phyloP scores from a whole-genome alignment of 92 coral and sea anemone species.

The Scolanthus callimorphus region DNA sequence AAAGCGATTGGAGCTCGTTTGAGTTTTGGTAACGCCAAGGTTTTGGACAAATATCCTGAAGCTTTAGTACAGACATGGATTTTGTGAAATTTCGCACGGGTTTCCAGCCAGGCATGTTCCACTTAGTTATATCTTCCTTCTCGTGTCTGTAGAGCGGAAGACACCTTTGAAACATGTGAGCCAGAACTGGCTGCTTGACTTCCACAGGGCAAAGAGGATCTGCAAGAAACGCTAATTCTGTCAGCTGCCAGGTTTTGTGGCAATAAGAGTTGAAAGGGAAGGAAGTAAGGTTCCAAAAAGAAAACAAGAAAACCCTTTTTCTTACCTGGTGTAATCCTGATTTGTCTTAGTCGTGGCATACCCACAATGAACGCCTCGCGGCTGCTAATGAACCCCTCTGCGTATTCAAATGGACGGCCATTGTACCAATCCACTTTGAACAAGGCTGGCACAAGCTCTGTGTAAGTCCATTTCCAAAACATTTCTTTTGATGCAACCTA shows the following conservation, averaged over 20 bases:
- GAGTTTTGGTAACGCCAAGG: conserved; percentile 74
- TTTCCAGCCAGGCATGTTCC: conserved; percentile 73
- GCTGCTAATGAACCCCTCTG: conserved; percentile 60
- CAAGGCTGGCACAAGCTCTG: conserved; percentile 36
- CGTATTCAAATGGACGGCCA: conserved; percentile 39
- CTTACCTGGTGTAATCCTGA: conserved; percentile 55
- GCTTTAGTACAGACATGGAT: conserved; percentile 47
- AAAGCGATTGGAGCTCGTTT: conserved; percentile 23
- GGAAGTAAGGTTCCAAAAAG: not conserved
- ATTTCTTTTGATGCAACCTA: conserved; percentile 28
- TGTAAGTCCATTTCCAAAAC: conserved; percentile 60
- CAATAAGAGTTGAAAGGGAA: too few relatives aligned
- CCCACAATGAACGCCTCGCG: conserved; percentile 60
- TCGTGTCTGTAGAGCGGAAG: conserved; percentile 47
- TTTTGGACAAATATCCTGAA: conserved; percentile 60
- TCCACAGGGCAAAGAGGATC: conserved; percentile 41
- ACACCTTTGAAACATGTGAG: conserved; percentile 53
- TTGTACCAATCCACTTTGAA: conserved; percentile 60
- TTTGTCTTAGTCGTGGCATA: conserved; percentile 66
- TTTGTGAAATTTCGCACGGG: conserved; percentile 43
- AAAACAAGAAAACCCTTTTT: not conserved
- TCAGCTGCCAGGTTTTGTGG: too few relatives aligned
- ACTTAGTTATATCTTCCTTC: conserved; percentile 49
- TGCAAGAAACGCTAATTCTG: not conserved
- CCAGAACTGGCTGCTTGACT: conserved; percentile 36